These are phyloP conservation scores for Orbicella faveolata DNA, from an alignment of 64 coral and sea anemone genomes.

Conservation along the genomic window DNA sequence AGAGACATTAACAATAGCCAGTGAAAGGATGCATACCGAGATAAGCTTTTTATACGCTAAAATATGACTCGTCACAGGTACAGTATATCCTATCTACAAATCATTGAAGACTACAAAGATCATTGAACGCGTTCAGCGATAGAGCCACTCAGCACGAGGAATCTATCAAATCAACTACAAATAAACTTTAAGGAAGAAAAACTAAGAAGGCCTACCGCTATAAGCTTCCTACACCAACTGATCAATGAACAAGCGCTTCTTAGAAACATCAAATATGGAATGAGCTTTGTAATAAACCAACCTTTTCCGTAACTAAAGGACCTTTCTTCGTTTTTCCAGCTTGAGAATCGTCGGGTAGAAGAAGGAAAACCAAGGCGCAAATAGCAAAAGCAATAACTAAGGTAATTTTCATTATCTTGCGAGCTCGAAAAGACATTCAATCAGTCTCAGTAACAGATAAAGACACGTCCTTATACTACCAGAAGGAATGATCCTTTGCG, in stretches of 20 bases:
- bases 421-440: not conserved
- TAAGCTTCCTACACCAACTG: not conserved
- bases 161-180: too few relatives aligned
- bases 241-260: not conserved
- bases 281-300: not conserved
- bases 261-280: not conserved
- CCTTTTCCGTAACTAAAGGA: slow-evolving; percentile 85
- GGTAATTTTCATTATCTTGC: slow-evolving; percentile 68
- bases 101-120: too few relatives aligned
- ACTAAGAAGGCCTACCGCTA: too few relatives aligned
- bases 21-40: too few relatives aligned
- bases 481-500: slow-evolving; percentile 38
- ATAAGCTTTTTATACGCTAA: too few relatives aligned
- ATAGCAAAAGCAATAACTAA: slow-evolving; percentile 50
- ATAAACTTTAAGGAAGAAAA: too few relatives aligned
- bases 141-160: too few relatives aligned
- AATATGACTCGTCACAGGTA: too few relatives aligned
- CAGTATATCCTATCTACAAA: too few relatives aligned
- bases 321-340: slow-evolving; percentile 86
- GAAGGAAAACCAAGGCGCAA: slow-evolving; percentile 71
- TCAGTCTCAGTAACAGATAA: not conserved
- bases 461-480: too few relatives aligned
- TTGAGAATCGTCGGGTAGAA: slow-evolving; percentile 66
- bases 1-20: too few relatives aligned
- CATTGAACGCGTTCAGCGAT: too few relatives aligned